phyloP scores from a whole-genome alignment of 23 tunicate genomes.

The Trididemnum clinides region DNA sequence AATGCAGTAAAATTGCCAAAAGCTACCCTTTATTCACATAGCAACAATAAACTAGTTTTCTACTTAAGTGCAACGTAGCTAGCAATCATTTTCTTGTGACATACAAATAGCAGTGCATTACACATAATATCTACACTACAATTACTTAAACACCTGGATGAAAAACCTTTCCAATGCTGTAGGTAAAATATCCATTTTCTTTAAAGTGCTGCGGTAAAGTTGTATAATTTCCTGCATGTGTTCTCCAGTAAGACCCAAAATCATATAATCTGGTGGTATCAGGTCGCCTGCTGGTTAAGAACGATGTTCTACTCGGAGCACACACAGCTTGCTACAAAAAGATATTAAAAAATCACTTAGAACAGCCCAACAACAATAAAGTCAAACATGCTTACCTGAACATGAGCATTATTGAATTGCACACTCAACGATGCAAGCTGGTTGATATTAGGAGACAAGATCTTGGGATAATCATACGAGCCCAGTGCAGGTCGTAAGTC shows the following conservation, averaged over 20 bases:
- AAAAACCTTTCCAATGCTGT: constrained; percentile 94
- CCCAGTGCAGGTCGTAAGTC: constrained; percentile 73
- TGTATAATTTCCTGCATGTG: constrained; percentile 90
- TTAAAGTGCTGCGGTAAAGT: constrained; percentile 94
- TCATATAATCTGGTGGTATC: constrained; percentile 92
- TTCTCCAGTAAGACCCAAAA: constrained; percentile 95
- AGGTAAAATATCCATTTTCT: constrained; percentile 79
- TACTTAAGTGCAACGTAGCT: no score
- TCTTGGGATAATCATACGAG: constrained; percentile 66
- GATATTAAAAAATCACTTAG: no score
- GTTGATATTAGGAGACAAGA: constrained; percentile 64
- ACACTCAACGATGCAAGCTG: constrained; percentile 69
- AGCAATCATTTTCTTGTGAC: neutral
- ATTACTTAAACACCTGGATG: constrained; percentile 96
- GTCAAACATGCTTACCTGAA: constrained; percentile 50
- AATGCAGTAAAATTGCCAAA: no score
- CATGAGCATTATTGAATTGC: constrained; percentile 68
- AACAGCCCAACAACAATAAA: no score
- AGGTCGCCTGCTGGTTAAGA: constrained; percentile 88
- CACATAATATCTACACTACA: no score
- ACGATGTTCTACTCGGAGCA: constrained; percentile 94
- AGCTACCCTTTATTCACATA: no score
- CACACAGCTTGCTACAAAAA: constrained; percentile 95
- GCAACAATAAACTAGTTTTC: no score
- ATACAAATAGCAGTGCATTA: no score